A percentile compares a stretch with the other conserved stretches of the same genome.
These are phyloP conservation scores for Scomber japonicus DNA, from an alignment of 2,113 vertebrate genomes.

Conservation along the genomic window DNA sequence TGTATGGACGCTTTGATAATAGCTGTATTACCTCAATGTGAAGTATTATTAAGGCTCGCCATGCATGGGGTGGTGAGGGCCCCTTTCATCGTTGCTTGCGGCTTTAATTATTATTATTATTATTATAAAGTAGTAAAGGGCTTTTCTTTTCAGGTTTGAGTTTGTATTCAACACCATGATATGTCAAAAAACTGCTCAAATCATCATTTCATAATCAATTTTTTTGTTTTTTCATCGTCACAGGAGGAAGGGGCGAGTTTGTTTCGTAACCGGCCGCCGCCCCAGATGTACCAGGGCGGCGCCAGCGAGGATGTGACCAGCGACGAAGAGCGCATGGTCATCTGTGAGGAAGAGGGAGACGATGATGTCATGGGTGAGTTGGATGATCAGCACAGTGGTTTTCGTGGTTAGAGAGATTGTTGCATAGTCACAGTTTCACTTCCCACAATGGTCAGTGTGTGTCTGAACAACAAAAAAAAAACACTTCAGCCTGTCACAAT, in stretches of 20 bases:
- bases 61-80: too few species aligned
- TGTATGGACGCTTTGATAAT: slow-evolving; percentile 44
- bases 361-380: slow-evolving; percentile 93
- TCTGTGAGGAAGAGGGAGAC: slow-evolving; percentile 93
- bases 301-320: slow-evolving; percentile 93
- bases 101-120: background rate
- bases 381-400: slow-evolving; percentile 19
- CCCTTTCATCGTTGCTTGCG: too few species aligned
- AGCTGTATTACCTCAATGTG: slow-evolving; percentile 9
- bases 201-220: too few species aligned
- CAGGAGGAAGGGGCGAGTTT: slow-evolving; percentile 66
- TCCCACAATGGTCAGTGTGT: slow-evolving; percentile 23
- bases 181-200: too few species aligned
- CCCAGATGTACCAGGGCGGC: slow-evolving; percentile 81
- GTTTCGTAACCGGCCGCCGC: slow-evolving; percentile 60
- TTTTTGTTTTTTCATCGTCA: slow-evolving; percentile 28
- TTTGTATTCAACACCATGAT: background rate
- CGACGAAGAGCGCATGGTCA: slow-evolving; percentile 93
- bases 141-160: background rate
- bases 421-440: slow-evolving; percentile 50
- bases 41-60: background rate
- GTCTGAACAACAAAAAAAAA: background rate
- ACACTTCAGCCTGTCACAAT: slow-evolving; percentile 3
- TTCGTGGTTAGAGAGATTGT: slow-evolving; percentile 3
- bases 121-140: background rate